A percentile compares a stretch with the other conserved stretches of the same genome.
Evolutionary conservation across 2,888 invertebrate species (phyloP).

Genomic region (Lasioglossum leucozonium): DNA sequence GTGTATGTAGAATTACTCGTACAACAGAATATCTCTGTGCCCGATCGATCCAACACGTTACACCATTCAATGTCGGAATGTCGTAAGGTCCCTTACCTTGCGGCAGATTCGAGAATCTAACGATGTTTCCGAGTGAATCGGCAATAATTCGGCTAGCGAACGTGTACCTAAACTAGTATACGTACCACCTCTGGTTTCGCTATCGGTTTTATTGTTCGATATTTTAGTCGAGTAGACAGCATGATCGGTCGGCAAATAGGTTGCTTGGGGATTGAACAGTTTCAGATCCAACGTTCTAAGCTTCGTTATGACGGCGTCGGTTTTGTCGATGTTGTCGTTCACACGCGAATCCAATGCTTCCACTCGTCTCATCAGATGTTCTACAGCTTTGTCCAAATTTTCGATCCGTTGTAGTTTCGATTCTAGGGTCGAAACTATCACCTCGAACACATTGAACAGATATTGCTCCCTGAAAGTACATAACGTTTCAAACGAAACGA

Average conservation of each 20-base stretch:
- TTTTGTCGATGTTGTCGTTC: constrained; percentile 93
- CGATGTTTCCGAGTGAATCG: background rate
- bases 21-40: background rate
- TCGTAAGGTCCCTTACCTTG: background rate
- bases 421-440: constrained; percentile 94
- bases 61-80: background rate
- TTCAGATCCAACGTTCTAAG: constrained; percentile 91
- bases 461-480: constrained; percentile 91
- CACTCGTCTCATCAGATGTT: constrained; percentile 93
- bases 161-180: constrained; percentile 7
- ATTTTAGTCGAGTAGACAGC: constrained; percentile 73
- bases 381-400: constrained; percentile 94
- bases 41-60: background rate
- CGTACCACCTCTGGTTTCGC: constrained; percentile 74
- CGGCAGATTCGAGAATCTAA: background rate
- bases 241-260: constrained; percentile 79
- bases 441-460: constrained; percentile 95
- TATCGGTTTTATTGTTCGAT: constrained; percentile 74
- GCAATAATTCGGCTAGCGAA: background rate
- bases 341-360: constrained; percentile 93
- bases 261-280: constrained; percentile 87
- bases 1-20: background rate
- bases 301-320: constrained; percentile 92
- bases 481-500: background rate
- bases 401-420: constrained; percentile 95